Percentiles rank a stretch among this genome's conserved stretches.
These are phyloP conservation scores for Drosophila mettleri DNA, from an alignment of 2,888 invertebrate species.

Conservation along the genomic window DNA sequence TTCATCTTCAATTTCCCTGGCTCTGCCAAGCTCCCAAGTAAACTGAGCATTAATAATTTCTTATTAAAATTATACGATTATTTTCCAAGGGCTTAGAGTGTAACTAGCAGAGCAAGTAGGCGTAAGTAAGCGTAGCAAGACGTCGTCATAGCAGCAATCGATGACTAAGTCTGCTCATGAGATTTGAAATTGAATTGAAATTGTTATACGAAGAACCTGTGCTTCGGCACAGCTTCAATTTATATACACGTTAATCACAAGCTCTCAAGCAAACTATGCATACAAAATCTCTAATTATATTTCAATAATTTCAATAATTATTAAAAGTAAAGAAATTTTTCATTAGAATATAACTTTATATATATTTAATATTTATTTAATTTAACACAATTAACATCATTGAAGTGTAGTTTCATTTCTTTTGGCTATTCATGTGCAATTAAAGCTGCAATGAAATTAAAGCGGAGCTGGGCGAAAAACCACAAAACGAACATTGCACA, in stretches of 20 bases:
- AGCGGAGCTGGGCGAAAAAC: slow-evolving; percentile 7
- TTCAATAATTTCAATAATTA: neutral
- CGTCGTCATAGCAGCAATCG: no score
- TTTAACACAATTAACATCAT: neutral
- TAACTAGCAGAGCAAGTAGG: no score
- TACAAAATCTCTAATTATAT: no score
- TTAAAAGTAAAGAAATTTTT: neutral
- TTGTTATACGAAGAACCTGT: no score
- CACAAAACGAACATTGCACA: slow-evolving; percentile 33
- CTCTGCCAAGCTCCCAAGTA: neutral
- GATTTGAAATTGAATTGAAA: no score
- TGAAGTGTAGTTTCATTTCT: neutral
- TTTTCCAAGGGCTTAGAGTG: neutral
- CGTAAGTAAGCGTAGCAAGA: no score
- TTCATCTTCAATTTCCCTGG: no score
- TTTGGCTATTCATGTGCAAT: neutral
- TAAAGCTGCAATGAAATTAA: slow-evolving; percentile 17
- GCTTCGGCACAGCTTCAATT: no score
- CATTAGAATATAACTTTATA: neutral
- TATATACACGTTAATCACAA: no score
- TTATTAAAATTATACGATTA: neutral
- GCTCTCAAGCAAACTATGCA: no score
- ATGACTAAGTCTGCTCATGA: no score
- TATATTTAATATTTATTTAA: slow-evolving; percentile 3
- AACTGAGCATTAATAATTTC: neutral